Percentiles rank a stretch among this genome's conserved stretches.
Evolutionary conservation across 2,888 invertebrate genomes (phyloP).

Genomic region (Sphaeridia pumilis): DNA sequence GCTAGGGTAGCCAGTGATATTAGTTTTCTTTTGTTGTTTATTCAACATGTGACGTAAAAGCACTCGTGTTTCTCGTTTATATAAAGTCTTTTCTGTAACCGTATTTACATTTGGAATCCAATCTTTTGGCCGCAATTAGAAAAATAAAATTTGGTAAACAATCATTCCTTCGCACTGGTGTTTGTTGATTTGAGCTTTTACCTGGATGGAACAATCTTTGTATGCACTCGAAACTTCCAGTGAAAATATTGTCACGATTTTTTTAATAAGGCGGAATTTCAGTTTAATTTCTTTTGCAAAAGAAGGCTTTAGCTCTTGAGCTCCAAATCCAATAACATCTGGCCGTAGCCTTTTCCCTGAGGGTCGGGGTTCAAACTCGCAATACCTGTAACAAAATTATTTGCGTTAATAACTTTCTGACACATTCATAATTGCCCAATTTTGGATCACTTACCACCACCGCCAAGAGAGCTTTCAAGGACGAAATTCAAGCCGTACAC

Average conservation of each 20-base stretch:
- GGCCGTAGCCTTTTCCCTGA: slow-evolving; percentile 43
- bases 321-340: slow-evolving; percentile 41
- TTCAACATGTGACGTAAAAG: no score
- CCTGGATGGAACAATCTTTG: not conserved
- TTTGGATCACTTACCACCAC: slow-evolving; percentile 40
- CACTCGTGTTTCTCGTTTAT: no score
- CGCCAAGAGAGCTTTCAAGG: slow-evolving; percentile 42
- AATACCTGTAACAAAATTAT: slow-evolving; percentile 31
- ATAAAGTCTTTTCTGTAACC: no score
- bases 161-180: no score
- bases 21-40: no score
- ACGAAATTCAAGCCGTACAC: slow-evolving; percentile 43
- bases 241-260: not conserved
- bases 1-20: no score
- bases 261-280: not conserved
- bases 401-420: not conserved
- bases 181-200: no score
- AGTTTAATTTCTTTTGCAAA: not conserved
- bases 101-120: no score
- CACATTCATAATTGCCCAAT: not conserved
- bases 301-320: slow-evolving; percentile 12
- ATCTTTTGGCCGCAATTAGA: no score
- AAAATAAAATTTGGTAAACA: no score
- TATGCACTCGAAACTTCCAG: not conserved
- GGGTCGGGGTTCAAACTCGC: slow-evolving; percentile 44